These are phyloP conservation scores for Callorhinus ursinus DNA, from an alignment of 2,113 vertebrate genomes.

Conservation along the genomic window DNA sequence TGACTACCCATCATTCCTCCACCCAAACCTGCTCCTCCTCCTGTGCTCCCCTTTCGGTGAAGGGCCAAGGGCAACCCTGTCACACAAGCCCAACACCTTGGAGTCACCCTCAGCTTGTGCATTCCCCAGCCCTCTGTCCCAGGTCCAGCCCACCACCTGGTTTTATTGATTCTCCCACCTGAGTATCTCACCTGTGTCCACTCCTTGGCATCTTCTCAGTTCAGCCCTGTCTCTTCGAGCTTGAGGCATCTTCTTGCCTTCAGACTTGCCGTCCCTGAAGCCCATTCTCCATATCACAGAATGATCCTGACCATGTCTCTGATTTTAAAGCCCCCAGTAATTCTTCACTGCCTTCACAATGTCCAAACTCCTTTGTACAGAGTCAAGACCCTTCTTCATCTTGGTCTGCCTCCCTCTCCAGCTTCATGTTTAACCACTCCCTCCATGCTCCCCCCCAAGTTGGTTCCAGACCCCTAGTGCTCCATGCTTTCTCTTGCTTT, in stretches of 20 bases:
- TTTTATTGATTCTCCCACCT: background rate
- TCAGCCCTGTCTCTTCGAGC: background rate
- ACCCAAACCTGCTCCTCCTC: background rate
- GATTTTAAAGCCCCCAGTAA: background rate
- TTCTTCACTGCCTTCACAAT: background rate
- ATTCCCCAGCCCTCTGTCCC: background rate
- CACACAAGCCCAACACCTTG: background rate
- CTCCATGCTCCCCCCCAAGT: accelerated
- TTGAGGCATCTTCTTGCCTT: background rate
- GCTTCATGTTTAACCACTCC: background rate
- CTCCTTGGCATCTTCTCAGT: background rate
- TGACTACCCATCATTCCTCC: background rate
- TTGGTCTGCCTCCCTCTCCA: background rate
- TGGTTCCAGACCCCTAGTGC: background rate
- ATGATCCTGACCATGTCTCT: background rate
- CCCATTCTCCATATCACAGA: background rate
- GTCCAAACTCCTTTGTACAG: background rate
- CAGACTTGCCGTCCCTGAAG: background rate
- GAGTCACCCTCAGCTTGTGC: background rate
- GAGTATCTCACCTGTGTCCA: background rate
- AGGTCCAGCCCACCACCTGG: accelerated
- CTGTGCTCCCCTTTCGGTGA: background rate
- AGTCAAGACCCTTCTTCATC: background rate
- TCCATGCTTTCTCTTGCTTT: accelerated
- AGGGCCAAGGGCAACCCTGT: accelerated